Percentiles rank a stretch among this genome's conserved stretches.
phyloP scores from a whole-genome alignment of 2,797 vertebrate genomes.

The Petrocephalus schoutedeni region DNA sequence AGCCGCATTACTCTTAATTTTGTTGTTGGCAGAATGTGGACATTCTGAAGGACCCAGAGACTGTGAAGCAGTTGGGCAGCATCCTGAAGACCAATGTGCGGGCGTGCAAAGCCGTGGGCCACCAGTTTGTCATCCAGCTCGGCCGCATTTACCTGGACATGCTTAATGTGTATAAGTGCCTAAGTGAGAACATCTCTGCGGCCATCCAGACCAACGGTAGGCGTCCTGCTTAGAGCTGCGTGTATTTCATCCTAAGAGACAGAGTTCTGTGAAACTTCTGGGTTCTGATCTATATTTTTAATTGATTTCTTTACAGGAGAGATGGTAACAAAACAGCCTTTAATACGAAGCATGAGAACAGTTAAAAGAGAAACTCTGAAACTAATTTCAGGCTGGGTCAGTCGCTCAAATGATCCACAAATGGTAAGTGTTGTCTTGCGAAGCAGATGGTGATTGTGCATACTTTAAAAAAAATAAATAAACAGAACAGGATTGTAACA shows the following conservation, averaged over 20 bases:
- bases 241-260: neutral
- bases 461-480: neutral
- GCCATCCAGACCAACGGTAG: slow-evolving; percentile 97
- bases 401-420: slow-evolving; percentile 82
- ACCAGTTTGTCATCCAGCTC: slow-evolving; percentile 95
- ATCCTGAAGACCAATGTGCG: slow-evolving; percentile 97
- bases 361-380: slow-evolving; percentile 88
- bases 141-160: slow-evolving; percentile 99
- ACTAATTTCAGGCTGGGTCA: slow-evolving; percentile 87
- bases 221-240: neutral
- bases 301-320: slow-evolving; percentile 62
- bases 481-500: neutral
- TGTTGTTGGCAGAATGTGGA: slow-evolving; percentile 81
- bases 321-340: slow-evolving; percentile 84
- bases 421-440: slow-evolving; percentile 66
- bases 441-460: neutral
- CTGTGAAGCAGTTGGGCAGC: slow-evolving; percentile 95
- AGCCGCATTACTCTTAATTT: neutral
- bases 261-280: neutral
- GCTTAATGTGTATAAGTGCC: slow-evolving; percentile 99
- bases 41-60: slow-evolving; percentile 96
- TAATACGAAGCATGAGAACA: slow-evolving; percentile 86
- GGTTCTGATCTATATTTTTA: neutral
- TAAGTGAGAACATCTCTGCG: slow-evolving; percentile 98
- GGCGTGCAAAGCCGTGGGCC: slow-evolving; percentile 95